Percentiles rank a stretch among this genome's conserved stretches.
Evolutionary conservation across 2,113 vertebrate genomes (phyloP).

Genomic region (Bujurquina vittata): DNA sequence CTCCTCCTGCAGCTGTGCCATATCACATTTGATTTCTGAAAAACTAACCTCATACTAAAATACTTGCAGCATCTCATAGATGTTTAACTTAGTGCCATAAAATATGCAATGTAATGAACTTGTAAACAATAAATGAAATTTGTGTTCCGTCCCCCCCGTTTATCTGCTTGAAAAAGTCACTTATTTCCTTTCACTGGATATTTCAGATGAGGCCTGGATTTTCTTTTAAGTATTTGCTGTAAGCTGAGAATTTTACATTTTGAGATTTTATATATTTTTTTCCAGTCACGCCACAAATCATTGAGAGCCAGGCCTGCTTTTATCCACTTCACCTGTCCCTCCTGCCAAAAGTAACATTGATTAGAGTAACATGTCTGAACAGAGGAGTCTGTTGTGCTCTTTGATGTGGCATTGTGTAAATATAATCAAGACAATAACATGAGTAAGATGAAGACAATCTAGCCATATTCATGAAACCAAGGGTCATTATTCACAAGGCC

Average conservation of each 20-base stretch:
- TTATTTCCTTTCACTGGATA: not conserved
- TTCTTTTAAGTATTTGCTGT: not conserved
- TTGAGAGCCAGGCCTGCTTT: slow-evolving; percentile 15
- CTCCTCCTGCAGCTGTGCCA: slow-evolving; percentile 45
- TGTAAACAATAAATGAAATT: slow-evolving; percentile 34
- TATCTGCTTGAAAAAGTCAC: slow-evolving; percentile 12
- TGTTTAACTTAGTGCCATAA: slow-evolving; percentile 67
- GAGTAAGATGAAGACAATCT: slow-evolving; percentile 81
- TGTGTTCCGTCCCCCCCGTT: not conserved
- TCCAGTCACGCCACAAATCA: not conserved
- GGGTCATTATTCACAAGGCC: slow-evolving; percentile 27
- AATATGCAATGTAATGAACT: slow-evolving; percentile 68
- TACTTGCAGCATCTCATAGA: slow-evolving; percentile 30
- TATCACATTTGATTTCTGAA: slow-evolving; percentile 12
- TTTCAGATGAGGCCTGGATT: slow-evolving; percentile 1
- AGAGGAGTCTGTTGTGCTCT: slow-evolving; percentile 36
- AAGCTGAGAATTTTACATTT: not conserved
- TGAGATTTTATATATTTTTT: not conserved
- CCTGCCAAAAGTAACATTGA: not conserved
- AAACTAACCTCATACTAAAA: slow-evolving; percentile 56
- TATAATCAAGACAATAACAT: slow-evolving; percentile 63
- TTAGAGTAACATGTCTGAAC: not conserved
- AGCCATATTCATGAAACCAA: slow-evolving; percentile 67
- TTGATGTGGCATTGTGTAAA: slow-evolving; percentile 73
- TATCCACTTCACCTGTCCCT: not conserved